Percentiles rank a stretch among this genome's conserved stretches.
Evolutionary conservation across 2,888 invertebrate genomes (phyloP).

Genomic region (Hartigia nigra): DNA sequence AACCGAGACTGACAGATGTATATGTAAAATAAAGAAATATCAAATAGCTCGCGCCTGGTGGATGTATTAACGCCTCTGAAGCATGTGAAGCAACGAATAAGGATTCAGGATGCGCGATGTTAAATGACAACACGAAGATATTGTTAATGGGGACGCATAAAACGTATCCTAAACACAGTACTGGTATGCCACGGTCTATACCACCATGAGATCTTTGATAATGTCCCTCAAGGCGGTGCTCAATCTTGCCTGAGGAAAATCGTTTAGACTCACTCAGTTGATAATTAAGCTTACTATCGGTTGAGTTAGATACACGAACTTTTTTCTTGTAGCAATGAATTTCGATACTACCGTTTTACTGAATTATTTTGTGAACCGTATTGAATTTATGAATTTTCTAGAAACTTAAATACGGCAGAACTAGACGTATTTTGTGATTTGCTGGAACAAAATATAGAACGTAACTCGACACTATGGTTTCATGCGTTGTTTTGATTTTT

Average conservation of each 20-base stretch:
- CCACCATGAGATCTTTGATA: conserved; percentile 22
- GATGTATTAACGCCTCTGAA: background rate
- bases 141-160: conserved; percentile 34
- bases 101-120: background rate
- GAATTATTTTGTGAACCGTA: background rate
- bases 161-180: conserved; percentile 20
- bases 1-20: background rate
- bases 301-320: background rate
- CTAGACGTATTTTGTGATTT: background rate
- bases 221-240: conserved; percentile 16
- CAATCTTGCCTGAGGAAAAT: background rate
- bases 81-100: background rate
- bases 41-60: background rate
- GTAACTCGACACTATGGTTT: background rate
- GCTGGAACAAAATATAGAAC: background rate
- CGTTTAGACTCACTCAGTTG: background rate
- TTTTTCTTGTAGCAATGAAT: background rate
- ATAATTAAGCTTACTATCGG: background rate
- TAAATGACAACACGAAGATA: conserved; percentile 8
- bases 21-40: background rate
- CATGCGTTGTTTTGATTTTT: background rate
- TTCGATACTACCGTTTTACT: background rate
- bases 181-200: conserved; percentile 20
- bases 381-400: conserved; percentile 6
- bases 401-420: background rate